phyloP scores from a whole-genome alignment of 2,113 vertebrate genomes.

The Macroglossus sobrinus region DNA sequence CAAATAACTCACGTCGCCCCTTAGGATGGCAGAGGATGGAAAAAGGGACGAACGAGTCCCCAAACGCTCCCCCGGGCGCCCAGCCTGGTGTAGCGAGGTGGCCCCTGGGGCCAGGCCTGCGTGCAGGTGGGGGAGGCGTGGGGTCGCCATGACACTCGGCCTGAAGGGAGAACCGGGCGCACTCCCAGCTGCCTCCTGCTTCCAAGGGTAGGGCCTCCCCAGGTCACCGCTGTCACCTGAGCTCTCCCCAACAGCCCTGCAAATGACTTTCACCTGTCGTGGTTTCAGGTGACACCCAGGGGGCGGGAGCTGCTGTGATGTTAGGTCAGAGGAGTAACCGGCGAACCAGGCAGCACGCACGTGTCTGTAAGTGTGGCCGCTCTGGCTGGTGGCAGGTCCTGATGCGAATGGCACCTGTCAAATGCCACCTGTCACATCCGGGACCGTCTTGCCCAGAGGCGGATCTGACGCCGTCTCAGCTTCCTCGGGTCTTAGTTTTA shows the following conservation, averaged over 20 bases:
- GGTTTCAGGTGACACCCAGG: accelerated
- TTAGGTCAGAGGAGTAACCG: background rate
- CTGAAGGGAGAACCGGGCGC: accelerated
- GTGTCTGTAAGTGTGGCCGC: background rate
- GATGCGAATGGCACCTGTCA: background rate
- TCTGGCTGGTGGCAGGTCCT: accelerated
- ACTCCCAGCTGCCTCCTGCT: accelerated
- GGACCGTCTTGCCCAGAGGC: background rate
- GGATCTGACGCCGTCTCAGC: background rate
- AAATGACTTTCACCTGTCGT: background rate
- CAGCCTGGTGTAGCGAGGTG: accelerated
- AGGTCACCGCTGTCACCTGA: accelerated
- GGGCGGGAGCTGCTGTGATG: accelerated
- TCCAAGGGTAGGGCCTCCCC: background rate
- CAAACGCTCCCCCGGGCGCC: accelerated
- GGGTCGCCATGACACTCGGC: background rate
- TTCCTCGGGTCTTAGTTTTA: background rate
- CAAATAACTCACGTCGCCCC: background rate
- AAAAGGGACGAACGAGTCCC: too few relatives aligned
- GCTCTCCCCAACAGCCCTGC: background rate
- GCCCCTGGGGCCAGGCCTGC: accelerated
- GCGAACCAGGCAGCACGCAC: background rate
- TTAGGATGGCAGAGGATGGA: background rate
- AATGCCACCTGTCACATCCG: background rate
- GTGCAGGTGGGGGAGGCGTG: too few relatives aligned